Evolutionary conservation across 2,888 invertebrate species (phyloP), one percentile per base, ranked within the genome.

Genomic region (Tachina fera): DNA sequence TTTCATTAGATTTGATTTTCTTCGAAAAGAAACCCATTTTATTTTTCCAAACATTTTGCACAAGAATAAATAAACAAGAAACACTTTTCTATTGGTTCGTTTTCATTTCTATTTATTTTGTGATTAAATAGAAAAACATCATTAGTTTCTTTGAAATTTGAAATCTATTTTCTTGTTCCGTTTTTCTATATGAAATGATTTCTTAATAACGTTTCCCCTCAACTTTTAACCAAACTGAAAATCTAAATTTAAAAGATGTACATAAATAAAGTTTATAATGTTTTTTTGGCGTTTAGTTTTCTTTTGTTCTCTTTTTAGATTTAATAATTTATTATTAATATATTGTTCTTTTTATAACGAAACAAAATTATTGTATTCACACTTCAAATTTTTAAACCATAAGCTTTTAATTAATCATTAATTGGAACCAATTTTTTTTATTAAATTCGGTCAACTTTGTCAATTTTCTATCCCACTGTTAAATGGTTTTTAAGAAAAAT

Each of bases 111-210:
- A 31, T 47, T 65, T 67, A 39, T 76, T 16, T 41, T 51, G 11
- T 43, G 39, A 60, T 78, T 70, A 47, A 76, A 67, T 45, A 19
- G 45, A 56, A 76, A 65, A 76, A 67, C 39, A 67, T 76, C 45
- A 31, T 47, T 65, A 47, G 56, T 56, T 65, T 65, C 16, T 65
- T 31, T n/a, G 16, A 39, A 56, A 47, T 56, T 5, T 65, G 2
- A 51, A 60, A 41, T 49, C 60, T 61, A 61, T 61, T 51, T 51
- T 39, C 5, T 6, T 8, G n/a, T 22, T 22, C 22, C 10, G 39
- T 31, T 22, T n/a, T 45, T 47, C 39, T 31, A 11, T 31, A n/a
- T 22, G 39, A 39, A 14, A 6, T 6, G 31, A 76, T 76, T 67
- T 67, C 16, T 67, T 56, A 56, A 31, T 31, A 31, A 67, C 39